phyloP scores from a whole-genome alignment of 2,797 vertebrate species.

The Decapterus maruadsi region DNA sequence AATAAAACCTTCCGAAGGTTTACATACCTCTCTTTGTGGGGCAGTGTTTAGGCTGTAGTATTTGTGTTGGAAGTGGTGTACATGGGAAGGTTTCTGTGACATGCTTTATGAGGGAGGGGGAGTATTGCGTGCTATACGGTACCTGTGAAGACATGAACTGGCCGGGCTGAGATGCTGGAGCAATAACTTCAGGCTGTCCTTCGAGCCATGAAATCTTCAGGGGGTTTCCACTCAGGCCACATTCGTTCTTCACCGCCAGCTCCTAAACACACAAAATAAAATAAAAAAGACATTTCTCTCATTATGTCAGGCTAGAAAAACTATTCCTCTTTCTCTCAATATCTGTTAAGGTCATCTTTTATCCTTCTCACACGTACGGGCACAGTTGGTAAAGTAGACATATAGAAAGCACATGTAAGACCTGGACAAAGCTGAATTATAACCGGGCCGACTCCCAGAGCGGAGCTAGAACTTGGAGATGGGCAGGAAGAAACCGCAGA shows the following conservation, averaged over 20 bases:
- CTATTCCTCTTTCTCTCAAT: background rate
- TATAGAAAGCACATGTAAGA: conserved; percentile 49
- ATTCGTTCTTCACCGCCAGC: conserved; percentile 93
- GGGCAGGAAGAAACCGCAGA: conserved; percentile 59
- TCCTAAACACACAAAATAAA: conserved; percentile 84
- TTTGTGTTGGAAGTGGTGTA: conserved; percentile 70
- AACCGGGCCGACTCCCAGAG: conserved; percentile 37
- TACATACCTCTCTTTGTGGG: conserved; percentile 73
- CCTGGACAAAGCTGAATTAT: conserved; percentile 49
- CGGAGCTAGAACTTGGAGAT: conserved; percentile 41
- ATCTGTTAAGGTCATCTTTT: conserved; percentile 20
- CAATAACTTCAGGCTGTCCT: conserved; percentile 84
- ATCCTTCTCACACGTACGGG: conserved; percentile 5
- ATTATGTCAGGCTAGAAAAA: conserved; percentile 5
- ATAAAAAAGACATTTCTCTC: background rate
- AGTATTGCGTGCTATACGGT: conserved; percentile 37
- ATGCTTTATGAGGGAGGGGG: conserved; percentile 32
- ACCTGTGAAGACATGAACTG: conserved; percentile 85
- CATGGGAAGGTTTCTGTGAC: conserved; percentile 56
- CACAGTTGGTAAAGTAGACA: conserved; percentile 11
- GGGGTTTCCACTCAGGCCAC: conserved; percentile 90
- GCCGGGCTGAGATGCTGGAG: conserved; percentile 60
- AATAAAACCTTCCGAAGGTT: conserved; percentile 71
- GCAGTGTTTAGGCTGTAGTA: conserved; percentile 62
- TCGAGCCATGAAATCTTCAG: conserved; percentile 96